Evolutionary conservation across 35 echinoderm and acorn worm species (phyloP).

Genomic region (Heliocidaris erythrogramma): DNA sequence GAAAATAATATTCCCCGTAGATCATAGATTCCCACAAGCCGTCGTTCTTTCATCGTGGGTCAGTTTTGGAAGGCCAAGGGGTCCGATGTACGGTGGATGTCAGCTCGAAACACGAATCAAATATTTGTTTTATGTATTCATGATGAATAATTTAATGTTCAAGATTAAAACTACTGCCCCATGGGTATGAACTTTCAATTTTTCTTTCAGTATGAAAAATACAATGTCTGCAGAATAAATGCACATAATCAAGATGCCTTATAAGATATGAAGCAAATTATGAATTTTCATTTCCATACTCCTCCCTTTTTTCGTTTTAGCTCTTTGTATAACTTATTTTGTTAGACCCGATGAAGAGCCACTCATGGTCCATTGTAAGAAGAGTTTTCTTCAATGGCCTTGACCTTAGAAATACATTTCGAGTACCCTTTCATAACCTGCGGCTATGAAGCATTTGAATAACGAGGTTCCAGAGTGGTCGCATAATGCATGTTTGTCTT

Average conservation of each 20-base stretch:
- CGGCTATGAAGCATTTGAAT: background rate
- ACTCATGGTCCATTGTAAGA: background rate
- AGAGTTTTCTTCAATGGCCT: background rate
- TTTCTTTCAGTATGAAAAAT: background rate
- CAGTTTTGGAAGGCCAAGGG: too few species aligned
- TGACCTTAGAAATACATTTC: slow-evolving; percentile 4
- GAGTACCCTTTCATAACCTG: background rate
- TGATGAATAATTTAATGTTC: too few species aligned
- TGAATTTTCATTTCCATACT: too few species aligned
- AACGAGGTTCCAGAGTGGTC: background rate
- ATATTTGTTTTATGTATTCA: too few species aligned
- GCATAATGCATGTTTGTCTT: background rate
- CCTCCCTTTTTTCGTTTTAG: background rate
- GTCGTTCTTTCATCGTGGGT: too few species aligned
- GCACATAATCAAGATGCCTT: background rate
- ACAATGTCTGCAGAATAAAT: background rate
- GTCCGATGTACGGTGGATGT: too few species aligned
- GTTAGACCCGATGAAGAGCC: background rate
- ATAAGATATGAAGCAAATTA: too few species aligned
- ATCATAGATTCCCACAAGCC: too few species aligned
- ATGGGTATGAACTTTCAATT: too few species aligned
- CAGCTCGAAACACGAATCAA: too few species aligned
- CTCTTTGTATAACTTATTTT: background rate
- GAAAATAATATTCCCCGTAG: too few species aligned
- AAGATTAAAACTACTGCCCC: too few species aligned